phyloP scores from a whole-genome alignment of 2,888 invertebrate species.

The Timema podura region DNA sequence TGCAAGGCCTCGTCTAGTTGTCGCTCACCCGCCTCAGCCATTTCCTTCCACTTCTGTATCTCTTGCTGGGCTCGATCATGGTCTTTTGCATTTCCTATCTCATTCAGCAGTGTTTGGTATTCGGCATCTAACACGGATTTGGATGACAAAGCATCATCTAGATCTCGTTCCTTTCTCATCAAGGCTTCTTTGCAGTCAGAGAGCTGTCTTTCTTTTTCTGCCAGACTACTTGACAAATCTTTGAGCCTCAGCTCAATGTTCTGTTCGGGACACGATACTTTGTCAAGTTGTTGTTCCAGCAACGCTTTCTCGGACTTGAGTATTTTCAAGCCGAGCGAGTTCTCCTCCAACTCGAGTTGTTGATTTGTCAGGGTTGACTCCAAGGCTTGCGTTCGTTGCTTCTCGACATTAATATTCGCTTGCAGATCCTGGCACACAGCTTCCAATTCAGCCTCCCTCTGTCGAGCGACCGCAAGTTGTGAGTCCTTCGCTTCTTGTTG shows the following conservation, averaged over 20 bases:
- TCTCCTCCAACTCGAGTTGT: no score
- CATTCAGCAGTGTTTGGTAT: not conserved
- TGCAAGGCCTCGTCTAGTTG: slow-evolving; percentile 20
- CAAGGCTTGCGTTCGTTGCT: no score
- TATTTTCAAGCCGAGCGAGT: no score
- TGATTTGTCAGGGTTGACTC: no score
- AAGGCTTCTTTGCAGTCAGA: not conserved
- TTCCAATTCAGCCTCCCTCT: no score
- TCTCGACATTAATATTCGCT: no score
- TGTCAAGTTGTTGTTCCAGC: no score
- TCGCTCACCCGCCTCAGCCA: slow-evolving; percentile 24
- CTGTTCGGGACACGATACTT: no score
- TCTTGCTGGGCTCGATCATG: slow-evolving; percentile 17
- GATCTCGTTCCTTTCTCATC: slow-evolving; percentile 38
- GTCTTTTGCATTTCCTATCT: not conserved
- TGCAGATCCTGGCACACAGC: no score
- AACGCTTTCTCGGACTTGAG: no score
- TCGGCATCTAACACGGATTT: slow-evolving; percentile 5
- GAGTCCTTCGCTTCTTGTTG: no score
- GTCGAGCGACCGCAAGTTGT: no score
- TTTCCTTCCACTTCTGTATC: slow-evolving; percentile 23
- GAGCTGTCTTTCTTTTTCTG: not conserved
- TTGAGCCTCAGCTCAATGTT: not conserved
- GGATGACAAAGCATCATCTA: slow-evolving; percentile 44
- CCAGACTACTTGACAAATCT: not conserved